These are phyloP conservation scores for Nebria salina DNA, from an alignment of 2,888 invertebrate genomes.

Conservation along the genomic window DNA sequence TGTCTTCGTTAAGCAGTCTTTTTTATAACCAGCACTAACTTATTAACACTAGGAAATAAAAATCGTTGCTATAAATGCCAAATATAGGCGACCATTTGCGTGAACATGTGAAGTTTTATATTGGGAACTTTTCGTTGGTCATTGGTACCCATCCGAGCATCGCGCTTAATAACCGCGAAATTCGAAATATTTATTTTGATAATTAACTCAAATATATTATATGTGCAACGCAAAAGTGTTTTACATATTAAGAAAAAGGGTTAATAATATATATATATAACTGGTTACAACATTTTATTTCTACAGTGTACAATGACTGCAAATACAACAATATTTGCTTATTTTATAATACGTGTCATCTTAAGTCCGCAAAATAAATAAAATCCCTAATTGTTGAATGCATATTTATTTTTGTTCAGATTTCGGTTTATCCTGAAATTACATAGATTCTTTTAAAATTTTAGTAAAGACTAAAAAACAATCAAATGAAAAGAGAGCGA, in stretches of 20 bases:
- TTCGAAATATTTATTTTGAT: not conserved
- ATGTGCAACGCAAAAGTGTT: too few relatives aligned
- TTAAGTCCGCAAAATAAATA: not conserved
- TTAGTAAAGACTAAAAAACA: not conserved
- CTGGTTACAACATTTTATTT: not conserved
- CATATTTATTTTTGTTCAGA: constrained; percentile 2
- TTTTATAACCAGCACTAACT: not conserved
- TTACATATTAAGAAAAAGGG: too few relatives aligned
- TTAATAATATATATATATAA: not conserved
- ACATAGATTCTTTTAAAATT: not conserved
- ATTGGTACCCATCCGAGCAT: not conserved
- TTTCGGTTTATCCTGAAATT: constrained; percentile 6
- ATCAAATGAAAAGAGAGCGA: not conserved
- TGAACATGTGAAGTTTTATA: not conserved
- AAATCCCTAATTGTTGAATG: not conserved
- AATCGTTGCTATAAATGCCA: not conserved
- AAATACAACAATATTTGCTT: not conserved
- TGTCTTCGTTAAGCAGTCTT: not conserved
- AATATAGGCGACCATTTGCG: not conserved
- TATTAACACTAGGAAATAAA: not conserved
- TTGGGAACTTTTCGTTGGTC: not conserved
- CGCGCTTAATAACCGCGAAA: not conserved
- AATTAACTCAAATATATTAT: too few relatives aligned
- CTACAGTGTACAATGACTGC: not conserved
- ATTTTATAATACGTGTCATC: not conserved